Conservation (phyloP, 2,888 invertebrate genomes). For the Spatulosminthurus flaviceps region DNA sequence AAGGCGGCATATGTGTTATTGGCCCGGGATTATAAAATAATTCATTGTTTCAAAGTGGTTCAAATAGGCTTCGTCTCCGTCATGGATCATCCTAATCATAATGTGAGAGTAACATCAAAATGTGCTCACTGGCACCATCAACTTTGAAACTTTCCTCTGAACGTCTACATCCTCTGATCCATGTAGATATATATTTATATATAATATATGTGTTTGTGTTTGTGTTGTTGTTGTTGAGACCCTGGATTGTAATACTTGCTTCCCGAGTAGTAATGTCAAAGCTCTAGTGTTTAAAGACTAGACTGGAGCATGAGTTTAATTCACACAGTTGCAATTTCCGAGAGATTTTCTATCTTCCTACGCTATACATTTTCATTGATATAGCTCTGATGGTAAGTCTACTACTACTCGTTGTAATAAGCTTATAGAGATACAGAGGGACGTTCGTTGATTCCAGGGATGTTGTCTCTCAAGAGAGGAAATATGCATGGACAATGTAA, state of each 20-base stretch:
- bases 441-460: no score
- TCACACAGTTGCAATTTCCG: not conserved
- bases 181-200: not conserved
- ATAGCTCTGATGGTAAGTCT: not conserved
- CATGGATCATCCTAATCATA: conserved; percentile 39
- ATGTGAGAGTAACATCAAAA: conserved; percentile 29
- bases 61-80: conserved; percentile 31
- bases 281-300: not conserved
- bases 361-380: no score
- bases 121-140: not conserved
- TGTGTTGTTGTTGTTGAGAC: no score
- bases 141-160: not conserved
- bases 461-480: not conserved
- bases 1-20: not conserved
- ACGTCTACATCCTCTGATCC: not conserved
- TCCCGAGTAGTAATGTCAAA: not conserved
- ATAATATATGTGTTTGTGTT: no score
- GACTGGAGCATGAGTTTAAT: not conserved
- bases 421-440: no score
- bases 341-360: not conserved
- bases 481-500: not conserved
- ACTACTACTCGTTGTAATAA: not conserved
- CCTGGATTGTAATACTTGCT: not conserved
- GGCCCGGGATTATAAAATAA: conserved; percentile 15
- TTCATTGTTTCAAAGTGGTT: conserved; percentile 22